phyloP scores from a whole-genome alignment of 2,797 vertebrate genomes.

The Myiotriccus ornatus region DNA sequence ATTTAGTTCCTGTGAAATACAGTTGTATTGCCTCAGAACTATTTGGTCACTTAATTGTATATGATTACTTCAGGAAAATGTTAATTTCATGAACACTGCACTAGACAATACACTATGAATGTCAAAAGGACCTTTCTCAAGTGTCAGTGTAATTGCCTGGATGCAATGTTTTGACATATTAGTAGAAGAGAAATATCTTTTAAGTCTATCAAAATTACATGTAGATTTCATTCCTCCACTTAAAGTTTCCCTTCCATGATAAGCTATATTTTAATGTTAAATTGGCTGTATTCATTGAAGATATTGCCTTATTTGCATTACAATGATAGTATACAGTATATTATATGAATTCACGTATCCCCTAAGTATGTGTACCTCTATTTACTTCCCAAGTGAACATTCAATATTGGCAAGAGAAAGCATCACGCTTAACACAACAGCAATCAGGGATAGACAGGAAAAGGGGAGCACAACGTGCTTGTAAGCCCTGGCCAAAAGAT shows the following conservation, averaged over 20 bases:
- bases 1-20: constrained; percentile 77
- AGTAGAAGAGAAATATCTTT: constrained; percentile 30
- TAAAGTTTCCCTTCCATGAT: constrained; percentile 10
- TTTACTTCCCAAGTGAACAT: not conserved
- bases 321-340: not conserved
- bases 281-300: constrained; percentile 39
- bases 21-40: constrained; percentile 76
- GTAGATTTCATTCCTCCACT: constrained; percentile 34
- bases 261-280: constrained; percentile 29
- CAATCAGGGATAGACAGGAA: not conserved
- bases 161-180: constrained; percentile 34
- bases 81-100: constrained; percentile 69
- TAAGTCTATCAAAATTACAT: constrained; percentile 52
- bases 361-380: not conserved
- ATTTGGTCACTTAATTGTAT: constrained; percentile 78
- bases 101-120: constrained; percentile 58
- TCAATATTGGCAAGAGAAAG: not conserved
- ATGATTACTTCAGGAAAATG: constrained; percentile 75
- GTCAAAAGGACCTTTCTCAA: constrained; percentile 52
- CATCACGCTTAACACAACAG: not conserved
- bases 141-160: constrained; percentile 41
- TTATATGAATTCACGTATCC: constrained; percentile 1
- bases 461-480: not conserved
- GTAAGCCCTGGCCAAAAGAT: not conserved
- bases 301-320: constrained; percentile 41